Evolutionary conservation across 2,888 invertebrate species (phyloP), one percentile per base, ranked within the genome.

Genomic region (Julus scandinavius): DNA sequence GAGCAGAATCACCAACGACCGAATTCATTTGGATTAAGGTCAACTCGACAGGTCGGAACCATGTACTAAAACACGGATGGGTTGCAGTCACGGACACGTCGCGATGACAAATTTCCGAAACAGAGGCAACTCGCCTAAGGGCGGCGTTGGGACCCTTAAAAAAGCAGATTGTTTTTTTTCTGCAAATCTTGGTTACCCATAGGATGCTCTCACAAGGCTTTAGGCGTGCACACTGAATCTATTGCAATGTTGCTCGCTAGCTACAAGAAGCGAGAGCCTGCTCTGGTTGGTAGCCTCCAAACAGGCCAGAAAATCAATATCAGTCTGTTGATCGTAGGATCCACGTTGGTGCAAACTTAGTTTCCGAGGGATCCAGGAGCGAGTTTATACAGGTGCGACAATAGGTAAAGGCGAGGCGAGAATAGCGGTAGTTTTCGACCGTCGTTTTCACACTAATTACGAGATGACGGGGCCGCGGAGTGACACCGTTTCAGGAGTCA

Each of bases 201-300:
- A 63, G 63, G 63, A 63, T 63, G 63, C 20, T 63, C 63, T n/a
- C 63, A 63, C 63, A 4, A 63, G 63, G 63, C 63, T 63, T 63
- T 20, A 20, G 63, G 63, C 63, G 4, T n/a, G 63, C 63, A 63
- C 63, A 63, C 63, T n/a, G 63, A 63, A 15, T 63, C n/a, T 63
- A n/a, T 54, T 54, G 54, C 54, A 13, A 54, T 54, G 54, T 54
- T 15, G 54, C 54, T 54, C 54, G 54, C 63, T 4, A 63, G 63
- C 63, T 20, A 20, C 63, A 20, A n/a, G 2, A n/a, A 11, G 49
- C 49, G 49, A 29, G 49, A 9, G 49, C 49, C 15, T 4, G 58
- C 58, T 11, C 58, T 58, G 63, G n/a, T 20, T 63, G 63, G 63
- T 63, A 63, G 63, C 63, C 63, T 63, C 63, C n/a, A 20, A 63